These are phyloP conservation scores for Patella depressa DNA, from an alignment of 2,888 invertebrate genomes.

Conservation along the genomic window DNA sequence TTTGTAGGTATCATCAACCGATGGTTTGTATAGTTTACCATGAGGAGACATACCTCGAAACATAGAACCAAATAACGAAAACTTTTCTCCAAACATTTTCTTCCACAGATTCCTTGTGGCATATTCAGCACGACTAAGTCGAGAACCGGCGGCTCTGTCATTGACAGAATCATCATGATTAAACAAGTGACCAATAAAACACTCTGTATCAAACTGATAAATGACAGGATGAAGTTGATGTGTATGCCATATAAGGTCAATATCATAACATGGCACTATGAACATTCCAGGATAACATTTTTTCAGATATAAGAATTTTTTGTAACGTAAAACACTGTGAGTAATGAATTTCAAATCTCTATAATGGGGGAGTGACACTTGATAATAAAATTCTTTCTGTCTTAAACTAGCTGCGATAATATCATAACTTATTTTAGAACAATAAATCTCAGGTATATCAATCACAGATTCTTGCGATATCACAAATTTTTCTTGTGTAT, in stretches of 20 bases:
- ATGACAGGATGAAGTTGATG: constrained; percentile 70
- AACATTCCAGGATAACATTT: constrained; percentile 69
- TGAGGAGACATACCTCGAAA: constrained; percentile 72
- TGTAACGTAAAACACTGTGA: constrained; percentile 69
- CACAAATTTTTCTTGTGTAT: constrained; percentile 52
- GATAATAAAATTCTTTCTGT: constrained; percentile 72
- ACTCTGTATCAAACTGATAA: constrained; percentile 58
- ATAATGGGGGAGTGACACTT: constrained; percentile 73
- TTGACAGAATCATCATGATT: constrained; percentile 73
- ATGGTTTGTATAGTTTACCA: constrained; percentile 68
- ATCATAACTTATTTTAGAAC: constrained; percentile 59
- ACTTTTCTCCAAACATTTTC: constrained; percentile 68
- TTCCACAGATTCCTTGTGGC: constrained; percentile 71
- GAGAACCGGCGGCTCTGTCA: constrained; percentile 71
- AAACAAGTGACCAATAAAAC: constrained; percentile 61
- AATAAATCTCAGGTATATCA: constrained; percentile 21
- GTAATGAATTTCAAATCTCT: constrained; percentile 70
- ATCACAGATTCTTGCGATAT: constrained; percentile 34
- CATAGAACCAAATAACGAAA: constrained; percentile 72
- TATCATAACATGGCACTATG: constrained; percentile 73
- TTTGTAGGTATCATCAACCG: constrained; percentile 49
- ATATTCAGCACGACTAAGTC: constrained; percentile 68
- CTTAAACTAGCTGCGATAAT: constrained; percentile 69
- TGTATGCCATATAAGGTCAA: constrained; percentile 73
- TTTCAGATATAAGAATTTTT: constrained; percentile 71